Percentiles rank a stretch among this genome's conserved stretches.
Conservation (phyloP, 2,888 invertebrate species). For the Spicauda simplicius region DNA sequence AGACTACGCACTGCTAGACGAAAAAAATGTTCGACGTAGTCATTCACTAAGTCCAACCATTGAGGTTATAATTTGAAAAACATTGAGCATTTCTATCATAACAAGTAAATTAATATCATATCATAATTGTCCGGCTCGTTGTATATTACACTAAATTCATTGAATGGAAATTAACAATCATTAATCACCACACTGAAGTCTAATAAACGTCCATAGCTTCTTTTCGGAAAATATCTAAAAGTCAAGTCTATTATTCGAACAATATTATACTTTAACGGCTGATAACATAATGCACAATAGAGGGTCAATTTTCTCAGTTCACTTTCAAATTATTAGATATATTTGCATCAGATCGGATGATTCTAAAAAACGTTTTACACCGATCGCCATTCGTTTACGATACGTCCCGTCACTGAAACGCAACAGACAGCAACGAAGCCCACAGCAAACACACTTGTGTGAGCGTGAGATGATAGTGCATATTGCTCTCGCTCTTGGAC, state of each 20-base stretch:
- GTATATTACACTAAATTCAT: conserved; percentile 49
- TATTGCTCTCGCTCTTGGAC: not conserved
- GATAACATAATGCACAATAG: conserved; percentile 9
- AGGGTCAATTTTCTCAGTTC: conserved; percentile 10
- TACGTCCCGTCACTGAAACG: conserved; percentile 45
- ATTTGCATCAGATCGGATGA: conserved; percentile 5
- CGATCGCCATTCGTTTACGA: conserved; percentile 47
- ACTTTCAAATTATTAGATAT: conserved; percentile 9
- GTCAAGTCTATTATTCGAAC: not conserved
- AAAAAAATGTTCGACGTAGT: conserved; percentile 65
- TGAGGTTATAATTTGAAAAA: conserved; percentile 78
- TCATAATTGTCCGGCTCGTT: conserved; percentile 49
- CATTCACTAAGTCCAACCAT: conserved; percentile 70
- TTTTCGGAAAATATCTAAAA: conserved; percentile 48
- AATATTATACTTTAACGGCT: conserved; percentile 22
- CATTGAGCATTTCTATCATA: conserved; percentile 60
- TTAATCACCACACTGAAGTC: conserved; percentile 60
- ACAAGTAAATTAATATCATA: conserved; percentile 58
- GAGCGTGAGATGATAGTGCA: too few relatives aligned
- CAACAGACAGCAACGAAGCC: conserved; percentile 40
- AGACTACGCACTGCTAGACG: conserved; percentile 67
- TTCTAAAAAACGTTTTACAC: conserved; percentile 37
- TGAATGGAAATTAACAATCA: conserved; percentile 46
- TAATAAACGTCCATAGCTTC: conserved; percentile 60
- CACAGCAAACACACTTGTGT: not conserved